These are phyloP conservation scores for Paraescarpia echinospica DNA, from an alignment of 1,140 invertebrate genomes.

Conservation along the genomic window DNA sequence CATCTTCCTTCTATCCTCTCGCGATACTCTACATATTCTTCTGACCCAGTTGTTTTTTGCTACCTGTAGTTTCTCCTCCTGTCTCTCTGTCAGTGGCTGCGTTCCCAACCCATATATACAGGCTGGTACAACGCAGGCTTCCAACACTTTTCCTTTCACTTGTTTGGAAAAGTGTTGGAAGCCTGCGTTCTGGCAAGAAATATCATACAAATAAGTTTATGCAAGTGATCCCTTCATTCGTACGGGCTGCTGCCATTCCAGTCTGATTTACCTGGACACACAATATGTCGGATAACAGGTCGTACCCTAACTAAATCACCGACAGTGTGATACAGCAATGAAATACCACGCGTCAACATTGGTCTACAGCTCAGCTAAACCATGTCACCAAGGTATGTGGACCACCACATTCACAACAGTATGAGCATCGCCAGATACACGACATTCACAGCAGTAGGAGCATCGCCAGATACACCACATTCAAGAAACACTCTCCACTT, in stretches of 20 bases:
- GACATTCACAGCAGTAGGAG: too few relatives aligned
- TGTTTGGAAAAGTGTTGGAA: too few relatives aligned
- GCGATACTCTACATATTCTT: too few relatives aligned
- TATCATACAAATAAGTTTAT: not conserved
- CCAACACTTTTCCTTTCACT: too few relatives aligned
- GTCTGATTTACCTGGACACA: not conserved
- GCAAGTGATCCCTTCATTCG: not conserved
- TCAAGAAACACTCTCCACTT: not conserved
- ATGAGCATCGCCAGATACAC: not conserved
- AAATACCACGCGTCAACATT: not conserved
- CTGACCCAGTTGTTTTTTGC: too few relatives aligned
- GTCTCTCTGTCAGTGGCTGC: too few relatives aligned
- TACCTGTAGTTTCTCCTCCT: too few relatives aligned
- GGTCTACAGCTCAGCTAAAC: not conserved
- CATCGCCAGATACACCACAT: not conserved
- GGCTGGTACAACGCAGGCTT: too few relatives aligned
- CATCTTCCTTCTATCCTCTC: too few relatives aligned
- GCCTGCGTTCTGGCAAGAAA: not conserved
- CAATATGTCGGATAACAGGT: not conserved
- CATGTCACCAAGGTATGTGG: not conserved
- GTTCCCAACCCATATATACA: too few relatives aligned
- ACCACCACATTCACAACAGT: not conserved
- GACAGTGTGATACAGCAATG: not conserved
- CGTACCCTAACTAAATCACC: not conserved
- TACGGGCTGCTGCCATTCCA: not conserved